Percentiles rank a stretch among this genome's conserved stretches.
These are phyloP conservation scores for Cryptoprocta ferox DNA, from an alignment of 2,797 vertebrate species.

Conservation along the genomic window DNA sequence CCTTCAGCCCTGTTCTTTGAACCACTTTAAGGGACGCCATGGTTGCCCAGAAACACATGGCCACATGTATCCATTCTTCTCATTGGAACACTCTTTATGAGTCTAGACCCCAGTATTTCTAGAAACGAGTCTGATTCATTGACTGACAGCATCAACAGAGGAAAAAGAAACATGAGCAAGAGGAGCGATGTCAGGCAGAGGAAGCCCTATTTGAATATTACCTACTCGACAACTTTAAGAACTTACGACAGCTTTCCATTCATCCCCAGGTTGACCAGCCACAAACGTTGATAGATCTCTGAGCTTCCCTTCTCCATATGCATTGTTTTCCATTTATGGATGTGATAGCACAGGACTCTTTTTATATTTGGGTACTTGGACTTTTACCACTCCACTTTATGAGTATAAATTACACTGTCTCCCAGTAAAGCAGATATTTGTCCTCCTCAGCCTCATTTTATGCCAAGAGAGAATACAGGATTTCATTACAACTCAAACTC, in stretches of 20 bases:
- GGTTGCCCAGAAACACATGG: neutral
- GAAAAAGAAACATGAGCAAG: slow-evolving; percentile 22
- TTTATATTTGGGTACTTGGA: slow-evolving; percentile 71
- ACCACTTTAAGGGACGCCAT: neutral
- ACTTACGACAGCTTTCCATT: neutral
- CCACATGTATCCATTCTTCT: slow-evolving; percentile 8
- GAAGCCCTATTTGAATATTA: neutral
- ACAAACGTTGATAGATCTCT: slow-evolving; percentile 46
- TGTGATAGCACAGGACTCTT: slow-evolving; percentile 36
- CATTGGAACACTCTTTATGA: neutral
- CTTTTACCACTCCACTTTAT: slow-evolving; percentile 59
- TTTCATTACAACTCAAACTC: slow-evolving; percentile 24
- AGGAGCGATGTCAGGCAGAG: neutral
- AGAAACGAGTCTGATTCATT: slow-evolving; percentile 45
- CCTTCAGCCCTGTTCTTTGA: slow-evolving; percentile 29
- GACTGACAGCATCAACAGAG: slow-evolving; percentile 21
- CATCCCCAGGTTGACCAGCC: slow-evolving; percentile 7
- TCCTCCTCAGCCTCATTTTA: slow-evolving; percentile 31
- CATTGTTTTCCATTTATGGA: slow-evolving; percentile 62
- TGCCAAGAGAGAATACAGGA: neutral
- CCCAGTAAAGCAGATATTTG: slow-evolving; percentile 29
- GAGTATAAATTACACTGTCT: slow-evolving; percentile 63
- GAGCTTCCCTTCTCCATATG: slow-evolving; percentile 29
- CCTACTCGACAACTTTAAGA: neutral
- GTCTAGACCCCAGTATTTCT: neutral